Conservation (phyloP, 1,140 invertebrate genomes). For the Hycleus phaleratus region DNA sequence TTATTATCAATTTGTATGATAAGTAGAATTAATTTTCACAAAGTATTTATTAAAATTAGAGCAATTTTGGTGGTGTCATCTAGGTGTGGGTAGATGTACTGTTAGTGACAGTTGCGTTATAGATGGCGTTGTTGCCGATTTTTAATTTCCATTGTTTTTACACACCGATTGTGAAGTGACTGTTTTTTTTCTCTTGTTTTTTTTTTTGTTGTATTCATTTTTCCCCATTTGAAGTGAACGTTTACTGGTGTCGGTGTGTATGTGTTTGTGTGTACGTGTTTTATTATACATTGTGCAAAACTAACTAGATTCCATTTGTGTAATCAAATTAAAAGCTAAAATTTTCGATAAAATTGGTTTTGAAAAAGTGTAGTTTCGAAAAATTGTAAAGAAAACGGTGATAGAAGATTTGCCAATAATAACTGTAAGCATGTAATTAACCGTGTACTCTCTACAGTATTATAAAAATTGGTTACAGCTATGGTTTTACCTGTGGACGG, state of each 20-base stretch:
- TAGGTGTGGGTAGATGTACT: background rate
- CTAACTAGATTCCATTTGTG: background rate
- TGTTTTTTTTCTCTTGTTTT: slow-evolving; percentile 12
- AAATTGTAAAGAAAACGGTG: background rate
- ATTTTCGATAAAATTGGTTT: background rate
- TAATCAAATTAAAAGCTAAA: background rate
- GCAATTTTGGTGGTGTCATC: too few relatives aligned
- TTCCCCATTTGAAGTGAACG: too few relatives aligned
- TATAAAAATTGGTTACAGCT: slow-evolving; percentile 20
- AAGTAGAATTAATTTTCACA: too few relatives aligned
- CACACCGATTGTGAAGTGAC: slow-evolving; percentile 23
- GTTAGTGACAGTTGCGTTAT: background rate
- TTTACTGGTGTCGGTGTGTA: too few relatives aligned
- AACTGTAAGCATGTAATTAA: slow-evolving; percentile 1
- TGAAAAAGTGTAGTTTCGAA: background rate
- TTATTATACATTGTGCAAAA: background rate
- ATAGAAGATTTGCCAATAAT: background rate
- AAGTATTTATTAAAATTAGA: too few relatives aligned
- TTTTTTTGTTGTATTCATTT: too few relatives aligned
- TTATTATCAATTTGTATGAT: too few relatives aligned
- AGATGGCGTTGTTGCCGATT: slow-evolving; percentile 19
- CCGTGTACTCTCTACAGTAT: background rate
- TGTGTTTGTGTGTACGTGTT: background rate
- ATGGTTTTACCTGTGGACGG: slow-evolving; percentile 25
- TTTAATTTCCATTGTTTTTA: slow-evolving; percentile 34